These are phyloP conservation scores for Poecilia latipinna DNA, from an alignment of 2,113 vertebrate genomes.

Conservation along the genomic window DNA sequence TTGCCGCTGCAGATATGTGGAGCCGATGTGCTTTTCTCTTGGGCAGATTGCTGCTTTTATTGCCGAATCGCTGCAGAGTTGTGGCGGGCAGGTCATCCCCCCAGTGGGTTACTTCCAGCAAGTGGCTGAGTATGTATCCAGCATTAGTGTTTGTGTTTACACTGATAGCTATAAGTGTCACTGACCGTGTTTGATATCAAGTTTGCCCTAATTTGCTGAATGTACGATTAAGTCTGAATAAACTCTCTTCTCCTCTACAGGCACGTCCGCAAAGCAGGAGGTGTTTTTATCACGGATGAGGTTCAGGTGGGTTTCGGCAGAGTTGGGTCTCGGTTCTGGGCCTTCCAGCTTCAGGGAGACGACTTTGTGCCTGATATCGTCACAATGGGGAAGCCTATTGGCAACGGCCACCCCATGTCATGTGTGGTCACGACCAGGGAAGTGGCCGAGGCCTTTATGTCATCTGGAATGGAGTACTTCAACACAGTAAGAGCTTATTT, in stretches of 20 bases:
- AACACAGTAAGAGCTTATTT: conserved; percentile 86
- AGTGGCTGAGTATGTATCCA: conserved; percentile 93
- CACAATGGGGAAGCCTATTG: conserved; percentile 98
- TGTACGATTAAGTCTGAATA: not conserved
- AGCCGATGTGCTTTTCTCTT: conserved; percentile 75
- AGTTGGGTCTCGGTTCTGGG: conserved; percentile 93
- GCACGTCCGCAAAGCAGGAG: conserved; percentile 84
- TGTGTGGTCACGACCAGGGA: conserved; percentile 94
- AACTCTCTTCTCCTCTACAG: conserved; percentile 67
- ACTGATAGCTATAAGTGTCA: not conserved
- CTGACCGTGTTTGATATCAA: too few species aligned
- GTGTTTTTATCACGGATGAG: conserved; percentile 93
- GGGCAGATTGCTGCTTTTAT: conserved; percentile 96
- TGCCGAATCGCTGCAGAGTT: conserved; percentile 98
- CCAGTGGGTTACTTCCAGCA: conserved; percentile 96
- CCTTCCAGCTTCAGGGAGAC: conserved; percentile 91
- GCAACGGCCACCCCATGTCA: conserved; percentile 96
- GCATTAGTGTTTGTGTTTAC: not conserved
- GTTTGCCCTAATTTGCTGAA: not conserved
- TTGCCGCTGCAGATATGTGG: not conserved
- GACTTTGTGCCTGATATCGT: conserved; percentile 96
- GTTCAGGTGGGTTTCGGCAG: conserved; percentile 97
- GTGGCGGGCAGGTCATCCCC: conserved; percentile 97
- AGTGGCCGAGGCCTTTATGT: conserved; percentile 89
- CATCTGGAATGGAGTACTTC: conserved; percentile 93